Base-by-base conservation (phyloP, 1,140 invertebrate genomes). In the Glomeris maerens region DNA sequence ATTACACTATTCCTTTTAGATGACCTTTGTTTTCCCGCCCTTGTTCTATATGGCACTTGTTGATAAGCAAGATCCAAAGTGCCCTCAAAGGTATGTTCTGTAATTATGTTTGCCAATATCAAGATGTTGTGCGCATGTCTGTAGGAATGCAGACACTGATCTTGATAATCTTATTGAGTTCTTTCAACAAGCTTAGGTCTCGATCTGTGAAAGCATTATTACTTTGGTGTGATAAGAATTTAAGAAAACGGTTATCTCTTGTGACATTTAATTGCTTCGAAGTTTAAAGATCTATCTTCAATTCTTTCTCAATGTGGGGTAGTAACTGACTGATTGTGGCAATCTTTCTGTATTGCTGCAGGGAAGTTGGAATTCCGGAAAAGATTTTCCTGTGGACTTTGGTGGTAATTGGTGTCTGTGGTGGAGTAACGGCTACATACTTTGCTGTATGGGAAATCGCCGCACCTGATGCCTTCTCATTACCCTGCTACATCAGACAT, bases 1-100 rank as follows among this genome's bases (percentile, higher is more conserved):
- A n/a, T n/a, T n/a, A n/a, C n/a, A n/a, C n/a, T n/a, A n/a, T n/a
- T n/a, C n/a, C n/a, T n/a, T n/a, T n/a, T n/a, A n/a, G n/a, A n/a
- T 89, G 52, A 78, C 78, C 2, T 89, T 90, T 52, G 73, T 94
- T 17, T 73, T 91, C 22, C 89, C 90, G 0, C 81, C 84, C 0
- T 54, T 93, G 20, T 79, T 92, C 55, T 92, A 92, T 61, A 66
- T 81, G 55, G 74, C 66, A 47, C 66, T 84, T 0, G 62, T 60
- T 27, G 50, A 36, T 0, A 36, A 39, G 27, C 47, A 26, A 27
- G 23, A 57, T 27, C 50, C 55, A 5, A 45, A 58, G 21, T 62
- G 58, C 60, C 57, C 50, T 3, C 50, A 54, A 47, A 52, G 55
- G 60, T 62, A 52, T 59, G 56, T 57, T 49, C 25, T 17, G 17